Evolutionary conservation across 37 sponge, comb jelly and placozoan species (phyloP), one percentile per base, ranked within the genome.

Genomic region (Cliona cf. orientalis): DNA sequence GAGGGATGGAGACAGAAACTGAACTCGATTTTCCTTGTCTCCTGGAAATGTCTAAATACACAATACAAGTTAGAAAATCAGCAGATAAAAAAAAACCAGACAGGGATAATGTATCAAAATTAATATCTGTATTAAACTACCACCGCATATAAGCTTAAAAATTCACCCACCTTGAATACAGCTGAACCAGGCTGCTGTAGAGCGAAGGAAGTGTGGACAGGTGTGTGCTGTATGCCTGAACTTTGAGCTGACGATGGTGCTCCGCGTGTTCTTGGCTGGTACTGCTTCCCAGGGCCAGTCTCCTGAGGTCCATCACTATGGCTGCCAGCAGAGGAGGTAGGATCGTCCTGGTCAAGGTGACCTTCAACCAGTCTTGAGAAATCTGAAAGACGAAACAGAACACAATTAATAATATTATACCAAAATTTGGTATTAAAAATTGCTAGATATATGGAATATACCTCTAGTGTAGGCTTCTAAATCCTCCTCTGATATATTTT

Each of bases 401-500:
- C 5, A 71, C 68, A 36, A 67, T 36, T 49, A 32, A 19, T 67
- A 40, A 3, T 38, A 22, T 35, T 57, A 40, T 39, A 34, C 31
- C 36, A 74, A 31, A 67, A 12, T 67, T 19, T 32, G 14, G 5
- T 37, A 23, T 26, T 25, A 41, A 11, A 49, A 17, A 49, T 17
- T 49, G 17, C 55, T 49, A 49, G 11, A 19, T 49, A 49, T 19
- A 49, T 49, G 17, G 55, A 49, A 49, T 46, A 42, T 61, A 90
- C 90, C 90, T 38, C 38, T 69, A 14, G 93, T 84, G 76, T 92
- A 92, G n/a, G 59, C 22, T 37, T 92, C 80, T 41, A 92, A 58
- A 9, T 92, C 93, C 70, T 74, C 66, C 39, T 88, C 89, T 36
- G 85, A 56, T 5, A 92, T 23, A 7, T 80, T 60, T 29, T 80